Evolutionary conservation across 2,797 vertebrate species (phyloP), one percentile per base, ranked within the genome.

Genomic region (Scleropages formosus): DNA sequence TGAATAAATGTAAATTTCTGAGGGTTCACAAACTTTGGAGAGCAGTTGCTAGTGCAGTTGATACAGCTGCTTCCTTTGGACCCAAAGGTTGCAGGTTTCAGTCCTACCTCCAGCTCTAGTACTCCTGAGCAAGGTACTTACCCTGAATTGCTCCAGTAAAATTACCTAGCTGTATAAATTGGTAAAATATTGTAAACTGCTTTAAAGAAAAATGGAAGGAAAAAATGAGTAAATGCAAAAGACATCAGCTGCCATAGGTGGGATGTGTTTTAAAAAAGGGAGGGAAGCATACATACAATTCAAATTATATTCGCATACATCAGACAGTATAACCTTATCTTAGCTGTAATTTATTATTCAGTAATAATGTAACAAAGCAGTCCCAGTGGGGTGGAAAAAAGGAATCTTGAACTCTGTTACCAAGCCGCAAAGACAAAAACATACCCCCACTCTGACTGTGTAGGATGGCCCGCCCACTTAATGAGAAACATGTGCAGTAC

Each of bases 401-500:
- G 39, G 46, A 65, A 60, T 69, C 9, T 20, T 26, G 27, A 31
- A n/a, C 59, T 62, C 66, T 4, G 59, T 70, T 61, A 71, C 24
- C 67, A 83, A 79, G 80, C 76, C 71, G 76, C 72, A 69, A 75
- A 82, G 77, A 80, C 71, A 78, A 79, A 83, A 84, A 86, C 84
- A 85, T 77, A 82, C 70, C 70, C 56, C 51, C 65, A 73, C 75
- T 75, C 59, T 75, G 53, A 72, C 65, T 68, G 44, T 31, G 47
- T 73, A 73, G 70, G 68, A 64, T 51, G 86, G 82, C 80, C 84
- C 82, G 76, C 79, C 79, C 75, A 74, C 84, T 78, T 91, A 91
- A 90, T 88, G 82, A 89, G 86, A 83, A 91, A 88, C 89, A 89
- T 87, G 88, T 90, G 89, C 85, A 80, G 83, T 80, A 80, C 69